phyloP scores from a whole-genome alignment of 2,113 vertebrate genomes.

The Axis porcinus region DNA sequence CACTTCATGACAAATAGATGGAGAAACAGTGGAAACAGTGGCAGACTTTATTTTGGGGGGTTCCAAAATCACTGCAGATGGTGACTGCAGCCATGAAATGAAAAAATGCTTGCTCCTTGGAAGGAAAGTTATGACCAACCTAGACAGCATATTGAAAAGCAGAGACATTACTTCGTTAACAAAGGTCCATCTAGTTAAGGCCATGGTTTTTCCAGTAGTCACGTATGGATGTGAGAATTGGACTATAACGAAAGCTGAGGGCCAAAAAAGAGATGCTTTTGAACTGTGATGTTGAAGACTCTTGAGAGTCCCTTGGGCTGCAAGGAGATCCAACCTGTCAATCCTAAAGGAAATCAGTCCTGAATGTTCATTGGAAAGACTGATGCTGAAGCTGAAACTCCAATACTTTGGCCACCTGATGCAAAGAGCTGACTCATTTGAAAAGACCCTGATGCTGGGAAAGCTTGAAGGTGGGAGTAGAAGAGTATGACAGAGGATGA shows the following conservation, averaged over 20 bases:
- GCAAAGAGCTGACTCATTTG: background rate
- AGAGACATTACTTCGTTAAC: background rate
- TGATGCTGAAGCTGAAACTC: background rate
- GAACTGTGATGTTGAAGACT: background rate
- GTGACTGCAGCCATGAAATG: background rate
- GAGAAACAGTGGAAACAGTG: background rate
- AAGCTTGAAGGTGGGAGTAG: background rate
- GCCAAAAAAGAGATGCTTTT: background rate
- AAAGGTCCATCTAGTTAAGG: background rate
- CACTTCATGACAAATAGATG: background rate
- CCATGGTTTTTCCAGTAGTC: background rate
- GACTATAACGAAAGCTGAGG: background rate
- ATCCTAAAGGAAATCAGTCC: background rate
- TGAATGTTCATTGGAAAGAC: background rate
- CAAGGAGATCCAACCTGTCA: background rate
- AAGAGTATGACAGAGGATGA: background rate
- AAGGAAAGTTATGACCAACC: background rate
- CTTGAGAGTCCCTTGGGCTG: background rate
- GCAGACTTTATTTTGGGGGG: background rate
- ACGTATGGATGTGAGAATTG: background rate
- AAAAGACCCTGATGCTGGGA: background rate
- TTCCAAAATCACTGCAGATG: background rate
- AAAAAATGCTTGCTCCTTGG: background rate
- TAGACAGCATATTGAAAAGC: background rate
- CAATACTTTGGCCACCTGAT: background rate